phyloP scores from a whole-genome alignment of 1,140 invertebrate species.

The Epicauta chinensis region DNA sequence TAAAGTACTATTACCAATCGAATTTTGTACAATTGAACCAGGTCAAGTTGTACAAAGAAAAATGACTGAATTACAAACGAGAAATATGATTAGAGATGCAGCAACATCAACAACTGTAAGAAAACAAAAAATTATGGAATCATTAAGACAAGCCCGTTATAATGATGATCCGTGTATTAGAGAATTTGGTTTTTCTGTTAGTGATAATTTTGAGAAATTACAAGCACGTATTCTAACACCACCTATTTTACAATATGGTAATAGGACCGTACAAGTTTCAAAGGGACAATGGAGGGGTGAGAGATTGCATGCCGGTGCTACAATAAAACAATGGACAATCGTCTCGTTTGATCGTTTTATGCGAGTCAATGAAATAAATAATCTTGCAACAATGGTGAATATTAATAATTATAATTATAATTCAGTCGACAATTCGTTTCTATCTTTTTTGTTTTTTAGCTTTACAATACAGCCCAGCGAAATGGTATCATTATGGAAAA shows the following conservation, averaged over 20 bases:
- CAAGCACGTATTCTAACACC: constrained; percentile 50
- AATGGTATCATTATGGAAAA: constrained; percentile 19
- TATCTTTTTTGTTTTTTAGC: constrained; percentile 18
- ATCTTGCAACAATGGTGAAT: constrained; percentile 27
- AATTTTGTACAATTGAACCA: constrained; percentile 53
- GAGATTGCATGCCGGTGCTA: constrained; percentile 35
- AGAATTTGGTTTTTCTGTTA: constrained; percentile 55
- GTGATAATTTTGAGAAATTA: constrained; percentile 49
- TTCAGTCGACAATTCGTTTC: not conserved
- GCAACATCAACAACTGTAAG: constrained; percentile 54
- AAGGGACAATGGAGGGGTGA: constrained; percentile 46
- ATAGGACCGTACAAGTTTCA: constrained; percentile 10
- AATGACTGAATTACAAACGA: constrained; percentile 53
- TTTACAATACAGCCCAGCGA: constrained; percentile 7
- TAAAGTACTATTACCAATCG: constrained; percentile 52
- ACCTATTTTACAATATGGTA: constrained; percentile 48
- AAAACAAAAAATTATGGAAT: constrained; percentile 56
- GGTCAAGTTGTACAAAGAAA: constrained; percentile 53
- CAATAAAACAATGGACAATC: constrained; percentile 43
- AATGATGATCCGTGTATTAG: constrained; percentile 46
- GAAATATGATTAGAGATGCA: constrained; percentile 57
- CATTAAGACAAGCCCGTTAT: constrained; percentile 46
- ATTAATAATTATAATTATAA: not conserved
- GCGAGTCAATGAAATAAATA: constrained; percentile 10
- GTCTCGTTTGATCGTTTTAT: constrained; percentile 16